A percentile compares a stretch with the other conserved stretches of the same genome.
These are phyloP conservation scores for Gadus macrocephalus DNA, from an alignment of 2,113 vertebrate species.

Conservation along the genomic window DNA sequence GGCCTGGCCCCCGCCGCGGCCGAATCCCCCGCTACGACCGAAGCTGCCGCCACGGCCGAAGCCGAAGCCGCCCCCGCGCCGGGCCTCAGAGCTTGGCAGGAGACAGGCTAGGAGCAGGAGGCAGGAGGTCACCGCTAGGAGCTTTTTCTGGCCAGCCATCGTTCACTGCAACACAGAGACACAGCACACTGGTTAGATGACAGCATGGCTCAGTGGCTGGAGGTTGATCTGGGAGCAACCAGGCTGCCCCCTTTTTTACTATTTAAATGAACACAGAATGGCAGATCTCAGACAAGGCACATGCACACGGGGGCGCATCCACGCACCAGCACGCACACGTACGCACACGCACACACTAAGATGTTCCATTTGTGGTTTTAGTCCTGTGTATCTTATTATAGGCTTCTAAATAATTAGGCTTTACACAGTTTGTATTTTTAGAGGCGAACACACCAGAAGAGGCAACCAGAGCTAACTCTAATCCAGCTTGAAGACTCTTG, in stretches of 20 bases:
- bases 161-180: neutral
- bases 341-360: neutral
- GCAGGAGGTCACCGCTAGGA: slow-evolving; percentile 49
- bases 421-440: slow-evolving; percentile 36
- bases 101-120: slow-evolving; percentile 56
- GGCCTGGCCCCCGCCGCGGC: slow-evolving; percentile 22
- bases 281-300: too few relatives aligned
- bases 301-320: too few relatives aligned
- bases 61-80: slow-evolving; percentile 43
- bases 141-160: slow-evolving; percentile 29
- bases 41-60: slow-evolving; percentile 23
- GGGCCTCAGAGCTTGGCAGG: slow-evolving; percentile 49
- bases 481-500: slow-evolving; percentile 43
- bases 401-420: slow-evolving; percentile 16
- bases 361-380: slow-evolving; percentile 36
- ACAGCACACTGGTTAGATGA: neutral
- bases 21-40: slow-evolving; percentile 21
- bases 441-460: neutral
- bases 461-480: slow-evolving; percentile 26
- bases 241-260: too few relatives aligned
- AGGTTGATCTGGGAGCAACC: neutral
- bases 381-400: neutral
- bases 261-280: too few relatives aligned
- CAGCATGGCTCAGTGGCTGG: neutral
- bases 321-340: neutral